Conservation (phyloP, 1,140 invertebrate genomes). For the Eueides isabella region DNA sequence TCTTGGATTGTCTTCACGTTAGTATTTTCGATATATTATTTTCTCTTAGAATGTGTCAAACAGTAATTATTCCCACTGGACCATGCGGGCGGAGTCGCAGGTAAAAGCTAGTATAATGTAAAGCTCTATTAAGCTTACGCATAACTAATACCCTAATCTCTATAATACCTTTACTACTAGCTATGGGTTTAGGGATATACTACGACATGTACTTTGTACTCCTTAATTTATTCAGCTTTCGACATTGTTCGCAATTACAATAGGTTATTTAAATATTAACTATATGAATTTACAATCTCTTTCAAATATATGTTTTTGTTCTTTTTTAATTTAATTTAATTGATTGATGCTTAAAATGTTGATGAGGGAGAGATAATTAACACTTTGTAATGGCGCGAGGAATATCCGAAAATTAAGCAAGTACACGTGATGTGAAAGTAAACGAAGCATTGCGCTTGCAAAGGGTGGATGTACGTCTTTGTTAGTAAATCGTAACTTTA, state of each 20-base stretch:
- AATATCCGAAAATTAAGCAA: neutral
- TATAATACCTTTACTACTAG: neutral
- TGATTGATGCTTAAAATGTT: neutral
- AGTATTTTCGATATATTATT: too few species aligned
- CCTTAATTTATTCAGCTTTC: slow-evolving; percentile 6
- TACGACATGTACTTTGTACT: neutral
- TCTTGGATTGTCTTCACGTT: too few species aligned
- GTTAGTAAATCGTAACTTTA: slow-evolving; percentile 18
- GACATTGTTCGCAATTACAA: slow-evolving; percentile 1
- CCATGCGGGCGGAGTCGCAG: too few species aligned
- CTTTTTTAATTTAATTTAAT: too few species aligned
- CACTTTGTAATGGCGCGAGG: neutral
- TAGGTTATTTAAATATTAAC: neutral
- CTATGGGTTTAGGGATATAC: neutral
- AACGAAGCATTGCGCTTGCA: slow-evolving; percentile 25
- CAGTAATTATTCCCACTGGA: too few species aligned
- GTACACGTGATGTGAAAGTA: slow-evolving; percentile 40
- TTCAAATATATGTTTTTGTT: neutral
- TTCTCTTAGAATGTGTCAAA: too few species aligned
- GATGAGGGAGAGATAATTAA: neutral
- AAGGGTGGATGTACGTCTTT: slow-evolving; percentile 32
- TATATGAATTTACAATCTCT: neutral
- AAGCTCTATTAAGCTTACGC: neutral
- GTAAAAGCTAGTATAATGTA: neutral
- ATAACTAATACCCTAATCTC: neutral